A percentile compares a stretch with the other conserved stretches of the same genome.
These are phyloP conservation scores for Oryzaephilus surinamensis DNA, from an alignment of 1,140 invertebrate species.

Conservation along the genomic window DNA sequence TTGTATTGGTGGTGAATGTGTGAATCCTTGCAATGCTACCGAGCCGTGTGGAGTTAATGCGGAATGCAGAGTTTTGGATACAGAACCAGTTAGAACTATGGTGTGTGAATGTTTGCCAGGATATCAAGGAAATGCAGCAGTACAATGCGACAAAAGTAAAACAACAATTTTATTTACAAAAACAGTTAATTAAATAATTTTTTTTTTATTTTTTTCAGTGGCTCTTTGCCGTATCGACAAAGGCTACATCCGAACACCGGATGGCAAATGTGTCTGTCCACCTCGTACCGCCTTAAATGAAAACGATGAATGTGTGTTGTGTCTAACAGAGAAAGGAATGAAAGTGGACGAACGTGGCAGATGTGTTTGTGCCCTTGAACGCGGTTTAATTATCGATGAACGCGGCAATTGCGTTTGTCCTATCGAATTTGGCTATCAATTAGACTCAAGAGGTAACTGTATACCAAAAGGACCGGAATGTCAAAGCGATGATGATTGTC, in stretches of 20 bases:
- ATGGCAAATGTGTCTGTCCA: conserved; percentile 64
- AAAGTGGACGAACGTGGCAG: conserved; percentile 63
- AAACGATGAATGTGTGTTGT: conserved; percentile 64
- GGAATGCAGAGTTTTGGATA: conserved; percentile 68
- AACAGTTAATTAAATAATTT: neutral
- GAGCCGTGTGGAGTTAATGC: conserved; percentile 75
- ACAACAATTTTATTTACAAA: conserved; percentile 12
- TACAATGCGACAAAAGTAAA: conserved; percentile 61
- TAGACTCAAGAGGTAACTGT: conserved; percentile 57
- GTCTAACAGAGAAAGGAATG: conserved; percentile 57
- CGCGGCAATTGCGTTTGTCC: conserved; percentile 70
- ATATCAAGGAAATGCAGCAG: conserved; percentile 69
- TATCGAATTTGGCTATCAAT: conserved; percentile 53
- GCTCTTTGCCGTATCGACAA: conserved; percentile 56
- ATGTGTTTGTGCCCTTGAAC: conserved; percentile 67
- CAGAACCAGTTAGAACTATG: conserved; percentile 75
- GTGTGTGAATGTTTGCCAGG: conserved; percentile 78
- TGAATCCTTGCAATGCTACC: conserved; percentile 71
- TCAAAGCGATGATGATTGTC: conserved; percentile 61
- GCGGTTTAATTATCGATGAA: conserved; percentile 63
- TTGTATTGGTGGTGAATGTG: conserved; percentile 69
- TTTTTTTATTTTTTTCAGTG: conserved; percentile 42
- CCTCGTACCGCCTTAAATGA: conserved; percentile 63
- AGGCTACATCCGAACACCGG: conserved; percentile 55
- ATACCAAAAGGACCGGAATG: conserved; percentile 53